phyloP scores from a whole-genome alignment of 2,113 vertebrate genomes.

The Eclectus roratus region DNA sequence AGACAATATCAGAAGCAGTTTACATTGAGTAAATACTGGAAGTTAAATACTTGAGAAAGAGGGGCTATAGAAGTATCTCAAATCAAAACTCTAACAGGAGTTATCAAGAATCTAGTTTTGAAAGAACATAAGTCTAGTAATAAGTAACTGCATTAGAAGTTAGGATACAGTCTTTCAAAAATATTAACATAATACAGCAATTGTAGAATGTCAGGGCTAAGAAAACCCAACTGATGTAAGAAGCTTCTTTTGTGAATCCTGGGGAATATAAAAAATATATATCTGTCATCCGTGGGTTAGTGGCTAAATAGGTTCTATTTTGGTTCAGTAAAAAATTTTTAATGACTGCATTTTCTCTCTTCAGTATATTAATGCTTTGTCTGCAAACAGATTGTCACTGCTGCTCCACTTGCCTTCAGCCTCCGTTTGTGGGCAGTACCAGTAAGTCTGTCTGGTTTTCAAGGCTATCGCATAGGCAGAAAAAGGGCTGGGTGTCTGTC shows the following conservation, averaged over 20 bases:
- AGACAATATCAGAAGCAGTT: background rate
- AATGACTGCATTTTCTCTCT: background rate
- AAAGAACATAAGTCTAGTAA: background rate
- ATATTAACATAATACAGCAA: background rate
- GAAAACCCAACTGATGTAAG: background rate
- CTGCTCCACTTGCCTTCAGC: background rate
- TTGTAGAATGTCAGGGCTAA: background rate
- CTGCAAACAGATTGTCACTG: background rate
- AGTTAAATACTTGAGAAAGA: background rate
- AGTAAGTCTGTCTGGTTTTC: background rate
- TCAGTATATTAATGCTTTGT: background rate
- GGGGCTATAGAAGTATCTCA: background rate
- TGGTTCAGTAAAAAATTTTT: background rate
- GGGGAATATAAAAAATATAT: background rate
- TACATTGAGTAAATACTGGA: background rate
- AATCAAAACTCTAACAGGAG: background rate
- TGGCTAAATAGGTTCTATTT: background rate
- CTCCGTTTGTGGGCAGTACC: background rate
- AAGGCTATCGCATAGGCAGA: background rate
- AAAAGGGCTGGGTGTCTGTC: background rate
- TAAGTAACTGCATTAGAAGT: background rate
- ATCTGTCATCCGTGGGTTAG: background rate
- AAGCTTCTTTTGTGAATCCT: background rate
- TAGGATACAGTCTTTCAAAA: background rate
- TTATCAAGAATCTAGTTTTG: background rate